Evolutionary conservation across 2,888 invertebrate species (phyloP).

Genomic region (Oxycera nigricornis): DNA sequence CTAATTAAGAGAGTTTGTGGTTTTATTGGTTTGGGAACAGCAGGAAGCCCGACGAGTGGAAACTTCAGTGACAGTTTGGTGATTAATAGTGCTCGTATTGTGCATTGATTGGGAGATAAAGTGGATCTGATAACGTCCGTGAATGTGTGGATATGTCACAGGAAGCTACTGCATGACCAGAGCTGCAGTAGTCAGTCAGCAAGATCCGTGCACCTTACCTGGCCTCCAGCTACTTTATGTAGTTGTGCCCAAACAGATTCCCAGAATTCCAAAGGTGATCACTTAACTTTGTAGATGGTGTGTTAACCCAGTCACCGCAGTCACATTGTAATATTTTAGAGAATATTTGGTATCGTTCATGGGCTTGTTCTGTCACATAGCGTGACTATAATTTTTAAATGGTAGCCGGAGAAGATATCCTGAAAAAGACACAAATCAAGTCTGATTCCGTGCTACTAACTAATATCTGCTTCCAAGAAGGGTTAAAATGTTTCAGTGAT

Average conservation of each 20-base stretch:
- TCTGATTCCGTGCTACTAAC: no score
- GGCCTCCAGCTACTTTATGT: slow-evolving; percentile 8
- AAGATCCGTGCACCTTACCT: not conserved
- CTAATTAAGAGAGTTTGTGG: slow-evolving; percentile 36
- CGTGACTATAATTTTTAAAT: no score
- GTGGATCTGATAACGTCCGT: not conserved
- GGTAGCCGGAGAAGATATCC: no score
- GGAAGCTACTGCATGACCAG: slow-evolving; percentile 2
- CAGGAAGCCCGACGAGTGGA: not conserved
- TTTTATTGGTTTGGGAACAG: slow-evolving; percentile 1
- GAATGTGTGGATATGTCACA: not conserved
- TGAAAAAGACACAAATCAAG: no score
- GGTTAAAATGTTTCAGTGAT: no score
- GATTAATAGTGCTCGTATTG: slow-evolving; percentile 24
- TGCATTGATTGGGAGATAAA: slow-evolving; percentile 29
- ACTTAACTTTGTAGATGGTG: not conserved
- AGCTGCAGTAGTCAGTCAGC: not conserved
- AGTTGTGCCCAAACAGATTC: not conserved
- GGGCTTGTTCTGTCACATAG: no score
- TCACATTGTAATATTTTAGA: no score
- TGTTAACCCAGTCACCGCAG: not conserved
- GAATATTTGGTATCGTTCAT: no score
- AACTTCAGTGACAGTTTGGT: not conserved
- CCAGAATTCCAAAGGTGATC: not conserved
- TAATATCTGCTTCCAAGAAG: no score